A percentile compares a stretch with the other conserved stretches of the same genome.
phyloP scores from a whole-genome alignment of 1,140 invertebrate species.

The Saccostrea glomerata region DNA sequence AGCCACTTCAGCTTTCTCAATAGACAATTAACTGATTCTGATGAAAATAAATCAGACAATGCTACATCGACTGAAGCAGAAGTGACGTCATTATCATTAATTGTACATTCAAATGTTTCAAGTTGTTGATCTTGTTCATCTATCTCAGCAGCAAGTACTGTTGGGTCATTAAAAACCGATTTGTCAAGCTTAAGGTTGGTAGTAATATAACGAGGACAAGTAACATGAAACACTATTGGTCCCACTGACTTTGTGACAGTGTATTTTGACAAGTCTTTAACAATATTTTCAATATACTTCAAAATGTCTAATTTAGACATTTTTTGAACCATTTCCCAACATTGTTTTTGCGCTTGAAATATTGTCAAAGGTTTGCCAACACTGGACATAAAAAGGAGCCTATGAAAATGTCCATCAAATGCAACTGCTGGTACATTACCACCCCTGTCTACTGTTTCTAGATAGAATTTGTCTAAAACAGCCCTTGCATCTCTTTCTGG shows the following conservation, averaged over 20 bases:
- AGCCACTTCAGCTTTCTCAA: not conserved
- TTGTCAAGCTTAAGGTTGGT: not conserved
- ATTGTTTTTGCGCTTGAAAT: not conserved
- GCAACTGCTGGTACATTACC: not conserved
- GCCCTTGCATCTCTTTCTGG: constrained; percentile 8
- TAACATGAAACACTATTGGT: not conserved
- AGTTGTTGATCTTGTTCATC: not conserved
- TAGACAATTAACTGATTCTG: not conserved
- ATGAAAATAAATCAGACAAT: not conserved
- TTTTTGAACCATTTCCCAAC: not conserved
- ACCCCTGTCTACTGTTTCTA: not conserved
- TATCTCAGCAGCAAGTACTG: not conserved
- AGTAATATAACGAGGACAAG: not conserved
- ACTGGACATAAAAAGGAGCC: not conserved
- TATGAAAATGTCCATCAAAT: not conserved
- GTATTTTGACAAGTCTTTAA: not conserved
- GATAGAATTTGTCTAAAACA: not conserved
- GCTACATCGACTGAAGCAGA: not conserved
- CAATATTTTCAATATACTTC: not conserved
- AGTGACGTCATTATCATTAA: not conserved
- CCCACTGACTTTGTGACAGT: not conserved
- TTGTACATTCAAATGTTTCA: not conserved
- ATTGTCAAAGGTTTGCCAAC: not conserved
- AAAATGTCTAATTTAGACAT: not conserved
- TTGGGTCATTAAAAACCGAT: not conserved